Evolutionary conservation across 2,888 invertebrate species (phyloP).

Genomic region (Epinotia nisella): DNA sequence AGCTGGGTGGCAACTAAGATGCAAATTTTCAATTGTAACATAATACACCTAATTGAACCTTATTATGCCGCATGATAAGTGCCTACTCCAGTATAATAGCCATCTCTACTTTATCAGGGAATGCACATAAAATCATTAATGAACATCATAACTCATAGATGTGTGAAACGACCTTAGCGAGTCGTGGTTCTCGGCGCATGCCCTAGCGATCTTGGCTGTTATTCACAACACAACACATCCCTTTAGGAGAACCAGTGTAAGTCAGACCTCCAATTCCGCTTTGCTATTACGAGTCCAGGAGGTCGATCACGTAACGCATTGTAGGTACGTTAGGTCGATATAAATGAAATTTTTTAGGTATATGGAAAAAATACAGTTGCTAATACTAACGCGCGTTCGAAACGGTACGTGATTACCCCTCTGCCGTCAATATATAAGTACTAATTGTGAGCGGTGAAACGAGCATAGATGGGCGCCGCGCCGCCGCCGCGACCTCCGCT

Average conservation of each 20-base stretch:
- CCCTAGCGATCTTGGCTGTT: constrained; percentile 54
- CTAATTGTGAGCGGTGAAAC: too few species aligned
- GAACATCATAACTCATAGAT: constrained; percentile 4
- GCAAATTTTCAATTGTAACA: background rate
- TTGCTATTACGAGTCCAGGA: background rate
- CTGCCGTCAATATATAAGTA: too few species aligned
- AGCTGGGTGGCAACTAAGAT: too few species aligned
- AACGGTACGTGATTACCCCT: too few species aligned
- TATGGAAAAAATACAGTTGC: too few species aligned
- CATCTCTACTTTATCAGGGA: constrained; percentile 7
- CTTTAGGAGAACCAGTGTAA: background rate
- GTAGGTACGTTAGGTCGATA: too few species aligned
- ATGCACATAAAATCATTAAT: background rate
- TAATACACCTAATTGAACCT: background rate
- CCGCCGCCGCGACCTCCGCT: too few species aligned
- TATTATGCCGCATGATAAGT: too few species aligned
- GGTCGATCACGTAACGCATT: too few species aligned
- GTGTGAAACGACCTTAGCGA: constrained; percentile 29
- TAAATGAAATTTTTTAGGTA: too few species aligned
- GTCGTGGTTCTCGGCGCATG: constrained; percentile 47
- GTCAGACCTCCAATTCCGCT: background rate
- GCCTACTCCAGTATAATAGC: background rate
- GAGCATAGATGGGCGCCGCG: too few species aligned
- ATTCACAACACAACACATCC: background rate
- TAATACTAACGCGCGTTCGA: too few species aligned